Percentiles rank a stretch among this genome's conserved stretches.
These are phyloP conservation scores for Dipodomys ordii DNA, from an alignment of 2,113 vertebrate species.

Conservation along the genomic window DNA sequence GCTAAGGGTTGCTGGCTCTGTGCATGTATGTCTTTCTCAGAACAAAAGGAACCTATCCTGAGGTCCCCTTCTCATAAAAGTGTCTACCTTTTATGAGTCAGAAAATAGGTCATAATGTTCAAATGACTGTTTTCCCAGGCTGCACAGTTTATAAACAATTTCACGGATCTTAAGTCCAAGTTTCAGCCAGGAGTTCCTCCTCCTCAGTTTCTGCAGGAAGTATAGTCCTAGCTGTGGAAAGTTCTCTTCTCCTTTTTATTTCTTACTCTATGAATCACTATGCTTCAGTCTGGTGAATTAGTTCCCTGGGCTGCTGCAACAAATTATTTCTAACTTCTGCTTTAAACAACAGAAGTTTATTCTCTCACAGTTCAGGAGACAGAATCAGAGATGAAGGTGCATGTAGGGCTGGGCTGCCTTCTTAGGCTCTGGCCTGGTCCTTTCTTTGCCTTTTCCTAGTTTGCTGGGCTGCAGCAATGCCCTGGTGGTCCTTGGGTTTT, in stretches of 20 bases:
- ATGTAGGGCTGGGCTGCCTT: accelerated
- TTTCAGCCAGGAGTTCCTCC: background rate
- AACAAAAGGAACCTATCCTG: background rate
- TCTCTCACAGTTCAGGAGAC: background rate
- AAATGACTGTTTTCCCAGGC: background rate
- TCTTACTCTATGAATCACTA: background rate
- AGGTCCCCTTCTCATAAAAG: too few relatives aligned
- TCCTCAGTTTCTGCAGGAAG: background rate
- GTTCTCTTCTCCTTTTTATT: background rate
- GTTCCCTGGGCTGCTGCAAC: background rate
- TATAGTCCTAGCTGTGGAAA: background rate
- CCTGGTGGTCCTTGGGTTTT: background rate
- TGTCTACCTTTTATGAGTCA: background rate
- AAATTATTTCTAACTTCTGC: background rate
- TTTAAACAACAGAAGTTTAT: background rate
- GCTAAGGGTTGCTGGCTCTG: background rate
- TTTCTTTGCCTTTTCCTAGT: background rate
- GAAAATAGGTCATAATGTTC: background rate
- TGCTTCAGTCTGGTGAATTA: background rate
- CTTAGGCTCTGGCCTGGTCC: accelerated
- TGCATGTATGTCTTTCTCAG: background rate
- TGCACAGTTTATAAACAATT: background rate
- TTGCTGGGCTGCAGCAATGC: too few relatives aligned
- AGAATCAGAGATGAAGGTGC: background rate
- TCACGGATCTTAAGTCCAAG: background rate